Evolutionary conservation across 1,140 invertebrate species (phyloP).

Genomic region (Anastrepha obliqua): DNA sequence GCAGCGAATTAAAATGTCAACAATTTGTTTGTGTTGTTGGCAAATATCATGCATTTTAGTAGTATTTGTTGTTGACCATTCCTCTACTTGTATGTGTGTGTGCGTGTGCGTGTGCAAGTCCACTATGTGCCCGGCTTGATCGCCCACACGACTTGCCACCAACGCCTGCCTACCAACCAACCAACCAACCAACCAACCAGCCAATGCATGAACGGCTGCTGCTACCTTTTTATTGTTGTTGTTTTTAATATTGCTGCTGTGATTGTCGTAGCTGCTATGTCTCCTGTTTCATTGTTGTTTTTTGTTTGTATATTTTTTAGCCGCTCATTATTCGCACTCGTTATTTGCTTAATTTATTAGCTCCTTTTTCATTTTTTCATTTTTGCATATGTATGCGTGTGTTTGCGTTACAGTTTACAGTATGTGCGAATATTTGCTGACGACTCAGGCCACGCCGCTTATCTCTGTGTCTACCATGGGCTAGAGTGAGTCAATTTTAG

Average conservation of each 20-base stretch:
- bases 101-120: background rate
- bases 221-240: background rate
- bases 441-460: no score
- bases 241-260: background rate
- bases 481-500: no score
- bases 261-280: background rate
- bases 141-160: constrained; percentile 1
- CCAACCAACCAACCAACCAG: background rate
- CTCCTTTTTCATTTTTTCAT: background rate
- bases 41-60: constrained; percentile 15
- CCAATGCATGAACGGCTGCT: background rate
- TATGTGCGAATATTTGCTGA: background rate
- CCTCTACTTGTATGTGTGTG: background rate
- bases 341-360: constrained; percentile 13
- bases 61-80: background rate
- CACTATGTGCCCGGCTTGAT: background rate
- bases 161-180: background rate
- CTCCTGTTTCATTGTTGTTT: background rate
- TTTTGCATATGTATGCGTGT: background rate
- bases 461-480: no score
- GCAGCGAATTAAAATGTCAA: constrained; percentile 1
- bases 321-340: constrained; percentile 6
- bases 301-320: background rate
- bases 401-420: constrained; percentile 11
- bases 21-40: constrained; percentile 22